These are phyloP conservation scores for Eubasilissa splendida DNA, from an alignment of 2,888 invertebrate species.

Conservation along the genomic window DNA sequence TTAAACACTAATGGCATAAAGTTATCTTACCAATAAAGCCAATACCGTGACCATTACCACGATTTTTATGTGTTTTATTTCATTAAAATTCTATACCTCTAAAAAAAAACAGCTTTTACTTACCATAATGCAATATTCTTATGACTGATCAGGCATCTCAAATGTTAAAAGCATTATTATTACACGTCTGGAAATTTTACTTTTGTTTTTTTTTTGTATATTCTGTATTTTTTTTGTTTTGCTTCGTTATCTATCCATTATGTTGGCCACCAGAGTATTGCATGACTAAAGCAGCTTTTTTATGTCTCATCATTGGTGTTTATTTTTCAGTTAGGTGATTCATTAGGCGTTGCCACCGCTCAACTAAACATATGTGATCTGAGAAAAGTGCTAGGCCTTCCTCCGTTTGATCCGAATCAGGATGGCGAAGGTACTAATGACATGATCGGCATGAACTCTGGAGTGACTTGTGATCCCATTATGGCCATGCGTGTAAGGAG, in stretches of 20 bases:
- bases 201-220: background rate
- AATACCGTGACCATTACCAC: no score
- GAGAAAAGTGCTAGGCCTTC: conserved; percentile 85
- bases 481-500: conserved; percentile 79
- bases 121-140: no score
- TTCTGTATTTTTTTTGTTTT: background rate
- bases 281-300: background rate
- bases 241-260: background rate
- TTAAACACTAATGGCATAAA: no score
- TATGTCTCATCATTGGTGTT: background rate
- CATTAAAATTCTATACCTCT: no score
- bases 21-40: no score
- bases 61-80: no score
- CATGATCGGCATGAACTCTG: conserved; percentile 60
- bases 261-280: background rate
- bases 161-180: no score
- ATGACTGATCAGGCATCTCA: no score
- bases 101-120: no score
- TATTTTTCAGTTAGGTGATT: conserved; percentile 82
- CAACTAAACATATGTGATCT: conserved; percentile 94
- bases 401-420: conserved; percentile 69
- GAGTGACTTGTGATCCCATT: conserved; percentile 64
- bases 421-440: conserved; percentile 60
- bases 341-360: conserved; percentile 93
- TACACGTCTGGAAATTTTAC: no score